Evolutionary conservation across 2,797 vertebrate genomes (phyloP).

Genomic region (Psittacula echo): DNA sequence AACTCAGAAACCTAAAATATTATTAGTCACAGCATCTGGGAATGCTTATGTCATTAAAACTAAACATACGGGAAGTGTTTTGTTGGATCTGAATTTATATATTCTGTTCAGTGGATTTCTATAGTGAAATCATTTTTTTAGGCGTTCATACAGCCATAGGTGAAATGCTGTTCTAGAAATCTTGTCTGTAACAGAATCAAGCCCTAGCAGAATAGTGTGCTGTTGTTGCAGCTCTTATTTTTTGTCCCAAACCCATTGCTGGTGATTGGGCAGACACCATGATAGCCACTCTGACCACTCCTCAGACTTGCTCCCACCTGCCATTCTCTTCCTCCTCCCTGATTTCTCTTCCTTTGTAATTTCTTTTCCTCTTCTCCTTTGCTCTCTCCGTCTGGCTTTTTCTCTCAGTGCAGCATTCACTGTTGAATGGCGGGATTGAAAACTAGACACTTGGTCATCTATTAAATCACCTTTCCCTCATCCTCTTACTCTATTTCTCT

Average conservation of each 20-base stretch:
- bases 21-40: conserved; percentile 46
- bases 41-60: conserved; percentile 39
- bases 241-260: not conserved
- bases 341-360: not conserved
- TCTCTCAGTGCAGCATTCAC: not conserved
- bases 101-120: not conserved
- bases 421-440: not conserved
- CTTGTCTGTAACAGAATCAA: not conserved
- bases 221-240: not conserved
- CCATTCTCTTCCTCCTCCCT: not conserved
- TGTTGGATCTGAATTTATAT: conserved; percentile 10
- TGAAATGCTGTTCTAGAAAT: not conserved
- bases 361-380: not conserved
- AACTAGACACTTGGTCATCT: not conserved
- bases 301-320: not conserved
- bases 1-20: conserved; percentile 12
- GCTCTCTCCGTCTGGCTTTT: not conserved
- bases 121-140: not conserved
- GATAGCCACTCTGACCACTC: not conserved
- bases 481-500: not conserved
- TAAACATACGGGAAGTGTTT: conserved; percentile 41
- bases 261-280: not conserved
- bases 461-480: not conserved
- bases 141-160: not conserved
- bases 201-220: not conserved